Evolutionary conservation across 2,888 invertebrate genomes (phyloP).

Genomic region (Macrosiphum euphorbiae): DNA sequence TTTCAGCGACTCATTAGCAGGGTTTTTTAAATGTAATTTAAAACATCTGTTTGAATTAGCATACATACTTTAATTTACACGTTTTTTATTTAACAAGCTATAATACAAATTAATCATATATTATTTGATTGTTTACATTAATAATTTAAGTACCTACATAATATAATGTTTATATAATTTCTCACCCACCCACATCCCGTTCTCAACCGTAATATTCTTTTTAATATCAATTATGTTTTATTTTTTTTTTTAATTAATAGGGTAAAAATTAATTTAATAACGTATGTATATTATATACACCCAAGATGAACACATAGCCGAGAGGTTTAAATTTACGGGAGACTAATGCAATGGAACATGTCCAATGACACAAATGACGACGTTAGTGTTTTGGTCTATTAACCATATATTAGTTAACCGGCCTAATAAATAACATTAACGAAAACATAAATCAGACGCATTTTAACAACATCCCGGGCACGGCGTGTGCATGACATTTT

Average conservation of each 20-base stretch:
- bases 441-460: conserved; percentile 59
- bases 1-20: conserved; percentile 32
- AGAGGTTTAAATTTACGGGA: conserved; percentile 55
- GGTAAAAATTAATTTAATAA: conserved; percentile 56
- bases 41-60: conserved; percentile 43
- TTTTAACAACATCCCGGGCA: conserved; percentile 51
- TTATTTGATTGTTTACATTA: conserved; percentile 36
- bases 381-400: conserved; percentile 63
- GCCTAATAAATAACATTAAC: conserved; percentile 64
- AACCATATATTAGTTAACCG: conserved; percentile 63
- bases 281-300: background rate
- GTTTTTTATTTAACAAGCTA: background rate
- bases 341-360: conserved; percentile 59
- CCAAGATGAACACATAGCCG: background rate
- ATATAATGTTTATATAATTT: conserved; percentile 10
- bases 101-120: conserved; percentile 26
- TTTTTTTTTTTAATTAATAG: conserved; percentile 37
- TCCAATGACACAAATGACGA: conserved; percentile 64
- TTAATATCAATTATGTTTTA: conserved; percentile 32
- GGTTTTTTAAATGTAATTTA: conserved; percentile 37
- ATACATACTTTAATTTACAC: conserved; percentile 23
- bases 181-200: background rate
- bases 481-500: conserved; percentile 8
- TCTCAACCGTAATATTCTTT: background rate
- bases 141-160: background rate